A percentile compares a stretch with the other conserved stretches of the same genome.
Evolutionary conservation across 2,888 invertebrate species (phyloP).

Genomic region (Malthinus flaveolus): DNA sequence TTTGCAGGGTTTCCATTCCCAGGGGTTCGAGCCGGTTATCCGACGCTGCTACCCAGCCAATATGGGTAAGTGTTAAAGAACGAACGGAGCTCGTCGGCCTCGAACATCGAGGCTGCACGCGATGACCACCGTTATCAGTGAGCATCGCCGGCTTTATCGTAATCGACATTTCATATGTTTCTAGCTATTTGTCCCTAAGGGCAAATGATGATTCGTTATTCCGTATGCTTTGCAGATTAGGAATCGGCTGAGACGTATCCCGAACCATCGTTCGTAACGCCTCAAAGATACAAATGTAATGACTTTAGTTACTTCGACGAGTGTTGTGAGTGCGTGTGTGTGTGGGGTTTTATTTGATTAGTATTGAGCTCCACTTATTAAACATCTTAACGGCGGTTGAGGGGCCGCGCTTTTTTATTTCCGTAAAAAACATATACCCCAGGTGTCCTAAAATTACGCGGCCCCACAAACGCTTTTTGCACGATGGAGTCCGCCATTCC

Average conservation of each 20-base stretch:
- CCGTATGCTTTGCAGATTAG: conserved; percentile 52
- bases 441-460: conserved; percentile 38
- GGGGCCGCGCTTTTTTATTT: conserved; percentile 34
- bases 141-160: conserved; percentile 46
- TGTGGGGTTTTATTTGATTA: conserved; percentile 50
- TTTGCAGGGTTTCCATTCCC: conserved; percentile 72
- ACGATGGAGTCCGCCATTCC: conserved; percentile 33
- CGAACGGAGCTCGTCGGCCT: conserved; percentile 21
- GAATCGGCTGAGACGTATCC: conserved; percentile 53
- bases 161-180: conserved; percentile 54
- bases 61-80: conserved; percentile 74
- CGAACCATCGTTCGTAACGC: conserved; percentile 49
- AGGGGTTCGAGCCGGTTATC: conserved; percentile 79
- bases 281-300: conserved; percentile 52
- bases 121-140: conserved; percentile 35
- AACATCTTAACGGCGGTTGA: conserved; percentile 42
- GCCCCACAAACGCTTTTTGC: conserved; percentile 45
- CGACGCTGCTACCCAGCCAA: conserved; percentile 75
- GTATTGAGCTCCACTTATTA: conserved; percentile 52
- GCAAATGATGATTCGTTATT: conserved; percentile 52
- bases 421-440: conserved; percentile 31
- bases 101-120: conserved; percentile 32
- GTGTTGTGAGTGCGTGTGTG: conserved; percentile 55
- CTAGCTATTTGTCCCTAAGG: conserved; percentile 53
- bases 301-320: conserved; percentile 55